phyloP scores from a whole-genome alignment of 2,797 vertebrate genomes.

The Melanotaenia maccullochi region DNA sequence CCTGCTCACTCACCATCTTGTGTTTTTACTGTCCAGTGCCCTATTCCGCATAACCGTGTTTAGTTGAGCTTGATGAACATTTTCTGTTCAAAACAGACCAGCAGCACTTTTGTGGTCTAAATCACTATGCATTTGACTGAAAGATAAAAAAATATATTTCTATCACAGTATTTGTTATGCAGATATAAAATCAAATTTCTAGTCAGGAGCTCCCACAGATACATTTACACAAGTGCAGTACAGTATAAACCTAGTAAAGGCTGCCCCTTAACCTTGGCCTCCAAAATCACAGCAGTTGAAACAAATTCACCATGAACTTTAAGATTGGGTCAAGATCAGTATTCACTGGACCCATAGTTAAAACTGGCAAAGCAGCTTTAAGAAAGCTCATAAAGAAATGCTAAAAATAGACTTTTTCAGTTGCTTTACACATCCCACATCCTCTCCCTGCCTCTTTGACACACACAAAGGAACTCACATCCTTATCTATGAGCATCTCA shows the following conservation, averaged over 20 bases:
- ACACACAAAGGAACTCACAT: slow-evolving; percentile 34
- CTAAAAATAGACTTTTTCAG: slow-evolving; percentile 77
- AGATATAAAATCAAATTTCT: slow-evolving; percentile 4
- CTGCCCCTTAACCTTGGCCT: slow-evolving; percentile 38
- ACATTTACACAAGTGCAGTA: neutral
- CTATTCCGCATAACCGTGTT: slow-evolving; percentile 74
- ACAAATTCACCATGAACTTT: slow-evolving; percentile 39
- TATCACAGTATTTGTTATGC: neutral
- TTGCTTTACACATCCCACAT: slow-evolving; percentile 64
- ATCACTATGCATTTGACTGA: slow-evolving; percentile 26
- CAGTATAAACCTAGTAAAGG: neutral
- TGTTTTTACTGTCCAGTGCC: slow-evolving; percentile 82
- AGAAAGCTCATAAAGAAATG: slow-evolving; percentile 65
- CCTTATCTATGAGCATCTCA: slow-evolving; percentile 22
- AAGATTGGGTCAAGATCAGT: slow-evolving; percentile 54
- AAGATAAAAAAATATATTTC: slow-evolving; percentile 3
- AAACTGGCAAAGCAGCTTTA: slow-evolving; percentile 65
- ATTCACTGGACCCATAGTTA: slow-evolving; percentile 59
- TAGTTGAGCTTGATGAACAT: slow-evolving; percentile 66
- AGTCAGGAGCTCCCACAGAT: neutral
- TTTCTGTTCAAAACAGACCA: slow-evolving; percentile 47
- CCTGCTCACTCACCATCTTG: slow-evolving; percentile 85
- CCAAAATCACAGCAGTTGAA: slow-evolving; percentile 28
- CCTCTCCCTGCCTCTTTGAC: slow-evolving; percentile 25
- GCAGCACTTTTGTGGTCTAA: slow-evolving; percentile 14